These are phyloP conservation scores for Scaptomyza pallida DNA, from an alignment of 1,140 invertebrate species.

Conservation along the genomic window DNA sequence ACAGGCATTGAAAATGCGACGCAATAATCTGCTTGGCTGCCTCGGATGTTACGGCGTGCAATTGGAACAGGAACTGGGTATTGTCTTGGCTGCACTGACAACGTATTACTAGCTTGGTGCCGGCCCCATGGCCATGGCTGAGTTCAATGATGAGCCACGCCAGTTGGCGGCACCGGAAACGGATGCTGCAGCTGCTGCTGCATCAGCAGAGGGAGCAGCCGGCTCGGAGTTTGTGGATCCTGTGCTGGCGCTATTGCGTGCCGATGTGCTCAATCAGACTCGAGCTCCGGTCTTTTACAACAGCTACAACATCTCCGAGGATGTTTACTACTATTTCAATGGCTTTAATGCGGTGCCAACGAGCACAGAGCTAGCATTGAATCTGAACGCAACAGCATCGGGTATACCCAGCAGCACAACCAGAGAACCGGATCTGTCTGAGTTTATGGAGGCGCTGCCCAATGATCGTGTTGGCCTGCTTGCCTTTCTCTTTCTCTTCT, in stretches of 20 bases:
- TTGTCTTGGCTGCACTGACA: constrained; percentile 57
- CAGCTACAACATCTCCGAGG: constrained; percentile 81
- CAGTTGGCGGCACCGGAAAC: constrained; percentile 50
- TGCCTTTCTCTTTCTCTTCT: constrained; percentile 94
- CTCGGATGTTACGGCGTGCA: constrained; percentile 42
- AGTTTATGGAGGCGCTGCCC: constrained; percentile 85
- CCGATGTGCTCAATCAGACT: constrained; percentile 59
- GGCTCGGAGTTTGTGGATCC: constrained; percentile 40
- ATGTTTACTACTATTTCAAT: constrained; percentile 80
- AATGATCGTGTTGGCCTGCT: constrained; percentile 92
- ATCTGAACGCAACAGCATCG: constrained; percentile 25
- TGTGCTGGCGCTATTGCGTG: constrained; percentile 62
- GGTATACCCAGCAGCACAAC: constrained; percentile 50
- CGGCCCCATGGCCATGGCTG: constrained; percentile 26
- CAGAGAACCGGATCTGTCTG: constrained; percentile 70
- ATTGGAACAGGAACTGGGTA: constrained; percentile 28
- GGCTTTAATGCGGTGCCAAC: constrained; percentile 57
- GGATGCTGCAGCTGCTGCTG: constrained; percentile 40
- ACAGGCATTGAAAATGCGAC: constrained; percentile 52
- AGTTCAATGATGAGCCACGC: constrained; percentile 36
- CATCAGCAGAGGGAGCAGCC: constrained; percentile 47
- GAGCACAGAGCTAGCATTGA: constrained; percentile 54
- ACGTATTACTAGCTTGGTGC: constrained; percentile 46
- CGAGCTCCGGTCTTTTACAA: constrained; percentile 62
- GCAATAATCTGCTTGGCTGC: constrained; percentile 61